Percentiles rank a stretch among this genome's conserved stretches.
These are phyloP conservation scores for Bothrops alternatus DNA, from an alignment of 2,797 vertebrate species.

Conservation along the genomic window DNA sequence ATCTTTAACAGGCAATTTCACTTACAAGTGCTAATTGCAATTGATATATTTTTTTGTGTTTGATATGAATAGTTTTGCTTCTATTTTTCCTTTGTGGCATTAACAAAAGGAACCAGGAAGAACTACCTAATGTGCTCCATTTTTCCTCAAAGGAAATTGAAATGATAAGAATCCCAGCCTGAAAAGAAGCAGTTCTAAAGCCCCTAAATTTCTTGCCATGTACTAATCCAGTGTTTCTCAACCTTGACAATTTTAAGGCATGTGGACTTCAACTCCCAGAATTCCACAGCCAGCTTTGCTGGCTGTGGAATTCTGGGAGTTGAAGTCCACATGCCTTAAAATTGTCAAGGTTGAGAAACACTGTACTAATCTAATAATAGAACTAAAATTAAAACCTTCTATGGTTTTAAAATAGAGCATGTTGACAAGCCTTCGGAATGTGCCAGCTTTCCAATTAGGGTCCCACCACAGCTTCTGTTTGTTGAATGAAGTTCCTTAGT, in stretches of 20 bases:
- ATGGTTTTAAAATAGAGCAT: slow-evolving; percentile 60
- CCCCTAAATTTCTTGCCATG: slow-evolving; percentile 57
- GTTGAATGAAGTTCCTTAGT: slow-evolving; percentile 40
- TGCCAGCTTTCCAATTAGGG: slow-evolving; percentile 56
- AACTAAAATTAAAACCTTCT: slow-evolving; percentile 46
- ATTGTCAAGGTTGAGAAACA: too few relatives aligned
- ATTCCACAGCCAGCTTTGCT: too few relatives aligned
- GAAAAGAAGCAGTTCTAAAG: slow-evolving; percentile 71
- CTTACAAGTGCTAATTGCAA: slow-evolving; percentile 56
- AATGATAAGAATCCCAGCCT: slow-evolving; percentile 63
- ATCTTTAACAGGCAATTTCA: slow-evolving; percentile 48
- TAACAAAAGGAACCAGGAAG: not conserved
- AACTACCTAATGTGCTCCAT: slow-evolving; percentile 42
- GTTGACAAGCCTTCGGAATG: slow-evolving; percentile 63
- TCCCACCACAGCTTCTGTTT: slow-evolving; percentile 53
- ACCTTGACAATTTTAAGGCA: too few relatives aligned
- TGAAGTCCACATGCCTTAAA: too few relatives aligned
- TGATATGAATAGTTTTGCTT: not conserved
- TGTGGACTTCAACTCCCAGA: too few relatives aligned
- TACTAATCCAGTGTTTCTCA: too few relatives aligned
- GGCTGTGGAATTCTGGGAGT: too few relatives aligned
- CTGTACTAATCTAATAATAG: slow-evolving; percentile 55
- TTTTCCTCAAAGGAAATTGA: slow-evolving; percentile 56
- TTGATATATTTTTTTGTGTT: slow-evolving; percentile 16
- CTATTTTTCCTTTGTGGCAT: slow-evolving; percentile 43